These are phyloP conservation scores for Aphaenogaster floridana DNA, from an alignment of 1,140 invertebrate genomes.

Conservation along the genomic window DNA sequence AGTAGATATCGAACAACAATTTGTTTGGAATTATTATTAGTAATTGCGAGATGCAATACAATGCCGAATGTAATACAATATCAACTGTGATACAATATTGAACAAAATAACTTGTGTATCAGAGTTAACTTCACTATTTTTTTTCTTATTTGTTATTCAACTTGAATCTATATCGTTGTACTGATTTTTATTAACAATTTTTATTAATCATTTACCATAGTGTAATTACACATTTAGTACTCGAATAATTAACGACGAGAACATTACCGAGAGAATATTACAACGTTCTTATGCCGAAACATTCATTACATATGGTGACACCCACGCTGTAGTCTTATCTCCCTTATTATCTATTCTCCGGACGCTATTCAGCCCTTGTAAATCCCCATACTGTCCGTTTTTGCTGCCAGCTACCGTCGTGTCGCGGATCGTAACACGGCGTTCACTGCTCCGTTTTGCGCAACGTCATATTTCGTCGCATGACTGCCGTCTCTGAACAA, in stretches of 20 bases:
- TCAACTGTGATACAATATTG: background rate
- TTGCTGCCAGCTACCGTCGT: constrained; percentile 6
- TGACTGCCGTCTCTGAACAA: constrained; percentile 13
- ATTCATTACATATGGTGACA: constrained; percentile 56
- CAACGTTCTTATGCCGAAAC: constrained; percentile 33
- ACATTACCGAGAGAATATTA: constrained; percentile 18
- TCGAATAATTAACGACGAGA: constrained; percentile 37
- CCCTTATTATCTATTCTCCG: constrained; percentile 50
- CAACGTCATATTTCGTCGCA: constrained; percentile 49
- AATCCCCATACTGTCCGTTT: constrained; percentile 38
- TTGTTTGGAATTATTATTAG: constrained; percentile 37
- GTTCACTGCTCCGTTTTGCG: constrained; percentile 21
- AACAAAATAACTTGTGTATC: background rate
- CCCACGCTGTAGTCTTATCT: constrained; percentile 28
- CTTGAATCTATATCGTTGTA: background rate
- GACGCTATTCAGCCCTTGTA: constrained; percentile 42
- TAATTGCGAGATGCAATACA: background rate
- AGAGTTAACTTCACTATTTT: background rate
- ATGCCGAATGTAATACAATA: too few species aligned
- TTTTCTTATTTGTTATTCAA: background rate
- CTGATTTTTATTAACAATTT: background rate
- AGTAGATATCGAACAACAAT: constrained; percentile 1
- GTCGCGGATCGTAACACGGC: constrained; percentile 29
- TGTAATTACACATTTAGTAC: constrained; percentile 33
- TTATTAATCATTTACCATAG: background rate